A percentile compares a stretch with the other conserved stretches of the same genome.
Conservation (phyloP, 2,113 vertebrate genomes). For the Struthidea cinerea region DNA sequence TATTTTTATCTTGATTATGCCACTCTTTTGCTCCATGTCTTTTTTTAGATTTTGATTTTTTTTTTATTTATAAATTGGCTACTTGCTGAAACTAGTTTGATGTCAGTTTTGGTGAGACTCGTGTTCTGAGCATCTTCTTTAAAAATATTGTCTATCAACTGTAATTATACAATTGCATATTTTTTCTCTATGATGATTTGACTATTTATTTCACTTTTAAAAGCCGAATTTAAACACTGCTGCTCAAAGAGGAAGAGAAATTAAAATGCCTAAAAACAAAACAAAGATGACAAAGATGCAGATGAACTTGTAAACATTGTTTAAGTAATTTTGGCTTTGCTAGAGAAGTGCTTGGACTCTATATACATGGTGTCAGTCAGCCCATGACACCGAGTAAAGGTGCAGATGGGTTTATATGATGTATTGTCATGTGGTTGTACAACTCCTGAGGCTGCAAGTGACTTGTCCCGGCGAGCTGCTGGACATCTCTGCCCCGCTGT, state of each 20-base stretch:
- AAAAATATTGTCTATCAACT: not conserved
- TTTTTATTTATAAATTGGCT: not conserved
- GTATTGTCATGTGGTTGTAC: rapidly evolving
- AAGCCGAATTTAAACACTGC: not conserved
- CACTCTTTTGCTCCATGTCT: not conserved
- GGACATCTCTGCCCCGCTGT: not conserved
- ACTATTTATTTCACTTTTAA: not conserved
- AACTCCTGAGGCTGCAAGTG: not conserved
- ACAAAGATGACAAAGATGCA: not conserved
- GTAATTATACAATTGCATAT: not conserved
- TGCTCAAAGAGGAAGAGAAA: not conserved
- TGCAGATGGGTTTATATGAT: not conserved
- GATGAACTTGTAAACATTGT: not conserved
- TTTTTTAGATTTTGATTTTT: not conserved
- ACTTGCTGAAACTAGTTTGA: not conserved
- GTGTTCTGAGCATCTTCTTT: not conserved
- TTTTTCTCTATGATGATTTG: not conserved
- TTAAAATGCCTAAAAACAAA: not conserved
- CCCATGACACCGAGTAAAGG: rapidly evolving
- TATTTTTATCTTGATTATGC: not conserved
- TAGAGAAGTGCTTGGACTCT: not conserved
- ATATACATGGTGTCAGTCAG: not conserved
- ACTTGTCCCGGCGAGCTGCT: not conserved
- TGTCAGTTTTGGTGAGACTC: not conserved
- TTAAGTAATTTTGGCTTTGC: not conserved